Evolutionary conservation across 2,888 invertebrate genomes (phyloP).

Genomic region (Protonemura montana): DNA sequence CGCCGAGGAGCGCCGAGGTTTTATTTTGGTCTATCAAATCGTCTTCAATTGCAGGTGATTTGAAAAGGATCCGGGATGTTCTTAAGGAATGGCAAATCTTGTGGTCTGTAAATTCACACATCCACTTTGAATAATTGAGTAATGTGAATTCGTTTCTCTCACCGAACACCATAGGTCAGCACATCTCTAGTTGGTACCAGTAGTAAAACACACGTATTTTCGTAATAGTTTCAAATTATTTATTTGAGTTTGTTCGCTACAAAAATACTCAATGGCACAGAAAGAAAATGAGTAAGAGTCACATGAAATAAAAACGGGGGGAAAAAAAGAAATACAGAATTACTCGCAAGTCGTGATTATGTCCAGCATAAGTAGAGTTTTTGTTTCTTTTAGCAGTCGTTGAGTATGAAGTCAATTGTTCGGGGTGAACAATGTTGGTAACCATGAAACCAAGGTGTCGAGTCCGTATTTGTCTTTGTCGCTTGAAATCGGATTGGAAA

Average conservation of each 20-base stretch:
- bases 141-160: no score
- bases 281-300: conserved; percentile 3
- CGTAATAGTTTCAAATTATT: conserved; percentile 21
- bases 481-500: not conserved
- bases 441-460: not conserved
- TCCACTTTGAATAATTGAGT: no score
- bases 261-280: conserved; percentile 16
- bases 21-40: no score
- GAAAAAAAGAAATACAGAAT: not conserved
- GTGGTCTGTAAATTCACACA: no score
- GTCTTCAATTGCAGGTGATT: no score
- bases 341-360: conserved; percentile 15
- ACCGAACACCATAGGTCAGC: no score
- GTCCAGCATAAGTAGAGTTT: not conserved
- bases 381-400: not conserved
- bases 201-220: not conserved
- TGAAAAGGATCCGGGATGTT: no score
- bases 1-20: no score
- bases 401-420: not conserved
- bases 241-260: conserved; percentile 17
- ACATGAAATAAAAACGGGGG: not conserved
- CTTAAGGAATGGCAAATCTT: no score
- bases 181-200: no score
- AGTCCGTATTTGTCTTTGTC: not conserved
- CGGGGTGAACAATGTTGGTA: not conserved